phyloP scores from a whole-genome alignment of 2,797 vertebrate genomes.

The Chaetophractus vellerosus region DNA sequence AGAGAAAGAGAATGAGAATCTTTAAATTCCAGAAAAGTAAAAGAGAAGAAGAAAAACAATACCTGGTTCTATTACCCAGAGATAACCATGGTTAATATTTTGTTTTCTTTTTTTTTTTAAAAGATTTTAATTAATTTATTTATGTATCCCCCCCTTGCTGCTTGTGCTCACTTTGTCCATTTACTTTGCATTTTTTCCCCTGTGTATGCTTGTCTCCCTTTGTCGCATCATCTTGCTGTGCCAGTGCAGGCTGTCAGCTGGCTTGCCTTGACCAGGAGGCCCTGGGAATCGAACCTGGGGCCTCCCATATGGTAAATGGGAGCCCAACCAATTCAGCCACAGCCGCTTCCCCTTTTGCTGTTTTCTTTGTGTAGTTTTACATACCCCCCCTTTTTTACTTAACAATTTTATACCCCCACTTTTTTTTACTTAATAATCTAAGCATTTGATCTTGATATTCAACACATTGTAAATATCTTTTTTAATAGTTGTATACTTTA shows the following conservation, averaged over 20 bases:
- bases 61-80: not conserved
- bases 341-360: not conserved
- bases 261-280: no score
- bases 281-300: no score
- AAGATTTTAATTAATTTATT: no score
- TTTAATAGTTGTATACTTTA: not conserved
- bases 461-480: not conserved
- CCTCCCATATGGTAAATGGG: no score
- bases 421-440: not conserved
- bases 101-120: no score
- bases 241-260: no score
- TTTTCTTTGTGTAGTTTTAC: not conserved
- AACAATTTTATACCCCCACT: not conserved
- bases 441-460: not conserved
- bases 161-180: no score
- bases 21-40: conserved; percentile 36
- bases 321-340: no score
- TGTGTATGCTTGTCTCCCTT: no score
- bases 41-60: conserved; percentile 30
- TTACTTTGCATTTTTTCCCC: no score
- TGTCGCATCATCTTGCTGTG: no score
- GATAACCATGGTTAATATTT: not conserved
- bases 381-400: no score
- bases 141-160: not conserved
- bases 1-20: not conserved